Evolutionary conservation across 2,888 invertebrate genomes (phyloP).

Genomic region (Pristionchus entomophagus): DNA sequence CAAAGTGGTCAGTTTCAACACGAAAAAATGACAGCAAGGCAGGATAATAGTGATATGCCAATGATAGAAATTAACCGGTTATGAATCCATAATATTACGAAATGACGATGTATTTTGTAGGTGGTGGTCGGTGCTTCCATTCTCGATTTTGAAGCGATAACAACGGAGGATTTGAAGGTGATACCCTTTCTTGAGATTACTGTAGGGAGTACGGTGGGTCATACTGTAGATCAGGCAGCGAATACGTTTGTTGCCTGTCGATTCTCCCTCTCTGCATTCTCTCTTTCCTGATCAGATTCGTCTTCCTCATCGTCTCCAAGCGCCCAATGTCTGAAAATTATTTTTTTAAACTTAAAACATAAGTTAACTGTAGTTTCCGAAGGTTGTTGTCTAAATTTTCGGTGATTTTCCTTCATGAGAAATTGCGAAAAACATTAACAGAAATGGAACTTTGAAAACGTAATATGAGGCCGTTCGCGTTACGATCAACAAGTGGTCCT

Average conservation of each 20-base stretch:
- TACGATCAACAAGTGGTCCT: too few relatives aligned
- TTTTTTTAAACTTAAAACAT: too few relatives aligned
- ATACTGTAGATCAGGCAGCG: constrained; percentile 84
- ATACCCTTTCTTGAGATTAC: too few relatives aligned
- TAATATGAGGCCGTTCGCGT: too few relatives aligned
- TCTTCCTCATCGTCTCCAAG: constrained; percentile 43
- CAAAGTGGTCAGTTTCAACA: constrained; percentile 53
- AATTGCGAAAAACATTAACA: too few relatives aligned
- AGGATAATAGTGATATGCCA: too few relatives aligned
- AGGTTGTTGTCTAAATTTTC: too few relatives aligned
- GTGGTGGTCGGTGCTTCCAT: constrained; percentile 74
- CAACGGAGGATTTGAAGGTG: constrained; percentile 80
- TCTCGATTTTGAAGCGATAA: constrained; percentile 74
- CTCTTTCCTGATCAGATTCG: background rate
- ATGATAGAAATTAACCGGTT: background rate
- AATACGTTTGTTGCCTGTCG: constrained; percentile 17
- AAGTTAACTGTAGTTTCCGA: too few relatives aligned
- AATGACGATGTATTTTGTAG: background rate
- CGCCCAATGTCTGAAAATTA: constrained; percentile 46
- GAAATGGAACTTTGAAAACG: too few relatives aligned
- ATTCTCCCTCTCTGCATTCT: background rate
- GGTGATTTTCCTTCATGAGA: too few relatives aligned
- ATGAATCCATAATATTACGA: background rate
- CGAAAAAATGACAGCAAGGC: background rate
- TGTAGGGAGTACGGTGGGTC: constrained; percentile 79